Evolutionary conservation across 2,113 vertebrate genomes (phyloP).

Genomic region (Lepisosteus osseus): DNA sequence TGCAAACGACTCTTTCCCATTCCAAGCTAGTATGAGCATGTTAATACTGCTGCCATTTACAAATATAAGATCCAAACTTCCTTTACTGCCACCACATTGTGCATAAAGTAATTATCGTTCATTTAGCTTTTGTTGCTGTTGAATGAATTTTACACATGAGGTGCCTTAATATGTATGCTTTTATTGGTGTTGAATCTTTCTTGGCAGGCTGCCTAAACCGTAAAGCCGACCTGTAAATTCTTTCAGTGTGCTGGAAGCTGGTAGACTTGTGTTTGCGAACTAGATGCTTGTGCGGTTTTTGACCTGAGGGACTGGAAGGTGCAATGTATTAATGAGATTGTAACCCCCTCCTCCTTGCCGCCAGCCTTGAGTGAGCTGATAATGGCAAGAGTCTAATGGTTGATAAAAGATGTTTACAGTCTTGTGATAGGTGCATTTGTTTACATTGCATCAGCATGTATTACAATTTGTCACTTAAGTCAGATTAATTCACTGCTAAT

Average conservation of each 20-base stretch:
- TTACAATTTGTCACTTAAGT: conserved; percentile 38
- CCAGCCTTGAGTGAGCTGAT: conserved; percentile 28
- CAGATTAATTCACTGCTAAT: conserved; percentile 51
- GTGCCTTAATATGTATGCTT: conserved; percentile 82
- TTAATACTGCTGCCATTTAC: conserved; percentile 48
- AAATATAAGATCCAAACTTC: conserved; percentile 79
- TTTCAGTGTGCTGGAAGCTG: conserved; percentile 57
- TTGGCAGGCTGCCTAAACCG: conserved; percentile 70
- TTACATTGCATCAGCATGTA: conserved; percentile 29
- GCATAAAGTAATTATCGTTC: conserved; percentile 80
- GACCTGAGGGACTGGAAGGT: conserved; percentile 36
- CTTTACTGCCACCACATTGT: conserved; percentile 77
- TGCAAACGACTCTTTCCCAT: neutral
- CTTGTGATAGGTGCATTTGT: conserved; percentile 16
- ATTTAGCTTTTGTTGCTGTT: conserved; percentile 80
- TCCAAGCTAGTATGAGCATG: too few species aligned
- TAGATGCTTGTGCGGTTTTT: conserved; percentile 12
- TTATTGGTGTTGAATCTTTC: conserved; percentile 76
- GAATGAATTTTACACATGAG: conserved; percentile 82
- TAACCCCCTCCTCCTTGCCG: conserved; percentile 11
- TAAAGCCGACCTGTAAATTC: conserved; percentile 66
- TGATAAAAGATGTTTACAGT: conserved; percentile 45
- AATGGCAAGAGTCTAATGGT: conserved; percentile 29
- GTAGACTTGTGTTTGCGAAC: conserved; percentile 31
- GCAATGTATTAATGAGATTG: conserved; percentile 42